A percentile compares a stretch with the other conserved stretches of the same genome.
phyloP scores from a whole-genome alignment of 2,888 invertebrate genomes.

The Stomorhina lunata region DNA sequence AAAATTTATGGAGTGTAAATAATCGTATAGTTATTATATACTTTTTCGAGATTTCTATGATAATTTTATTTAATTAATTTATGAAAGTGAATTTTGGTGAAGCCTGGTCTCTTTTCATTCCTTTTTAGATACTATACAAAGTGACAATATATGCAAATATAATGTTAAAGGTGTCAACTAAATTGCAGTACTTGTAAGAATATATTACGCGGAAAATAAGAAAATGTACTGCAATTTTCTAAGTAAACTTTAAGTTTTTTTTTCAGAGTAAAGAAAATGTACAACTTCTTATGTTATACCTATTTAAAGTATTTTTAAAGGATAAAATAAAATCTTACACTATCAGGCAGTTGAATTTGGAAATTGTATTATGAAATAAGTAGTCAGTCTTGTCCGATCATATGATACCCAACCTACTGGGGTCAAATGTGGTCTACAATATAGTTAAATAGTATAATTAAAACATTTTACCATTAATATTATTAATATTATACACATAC shows the following conservation, averaged over 20 bases:
- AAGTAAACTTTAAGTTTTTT: conserved; percentile 41
- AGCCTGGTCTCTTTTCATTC: background rate
- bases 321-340: background rate
- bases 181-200: conserved; percentile 75
- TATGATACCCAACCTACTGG: no score
- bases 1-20: no score
- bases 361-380: conserved; percentile 19
- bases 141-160: conserved; percentile 3
- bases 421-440: no score
- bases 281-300: conserved; percentile 8
- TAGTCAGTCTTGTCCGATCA: no score
- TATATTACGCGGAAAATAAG: conserved; percentile 75
- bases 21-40: no score
- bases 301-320: background rate
- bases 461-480: no score
- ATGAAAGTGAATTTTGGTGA: background rate
- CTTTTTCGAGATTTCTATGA: no score
- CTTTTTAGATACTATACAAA: background rate
- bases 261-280: background rate
- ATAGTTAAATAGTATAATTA: no score
- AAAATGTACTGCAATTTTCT: conserved; percentile 43
- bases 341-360: conserved; percentile 26
- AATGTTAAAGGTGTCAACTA: conserved; percentile 70
- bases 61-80: background rate
- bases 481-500: no score